phyloP scores from a whole-genome alignment of 2,797 vertebrate species.

The Anguilla marmorata region DNA sequence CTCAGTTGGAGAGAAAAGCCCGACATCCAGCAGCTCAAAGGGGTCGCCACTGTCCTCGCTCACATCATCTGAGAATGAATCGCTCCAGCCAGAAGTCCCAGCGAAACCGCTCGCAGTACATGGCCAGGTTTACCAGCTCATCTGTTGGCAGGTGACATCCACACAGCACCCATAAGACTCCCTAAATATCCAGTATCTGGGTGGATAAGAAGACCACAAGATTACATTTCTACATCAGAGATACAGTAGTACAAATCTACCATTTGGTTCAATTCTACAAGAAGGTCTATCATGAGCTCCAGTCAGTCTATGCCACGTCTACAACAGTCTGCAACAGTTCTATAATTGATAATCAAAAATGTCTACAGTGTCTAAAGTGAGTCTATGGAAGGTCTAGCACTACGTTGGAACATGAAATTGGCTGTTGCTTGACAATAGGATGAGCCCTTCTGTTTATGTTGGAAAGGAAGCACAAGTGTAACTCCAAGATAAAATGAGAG shows the following conservation, averaged over 20 bases:
- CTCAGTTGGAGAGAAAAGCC: conserved; percentile 93
- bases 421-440: neutral
- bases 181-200: neutral
- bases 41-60: conserved; percentile 81
- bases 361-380: neutral
- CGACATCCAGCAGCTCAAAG: conserved; percentile 80
- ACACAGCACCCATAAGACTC: neutral
- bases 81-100: conserved; percentile 93
- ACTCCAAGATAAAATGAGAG: neutral
- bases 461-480: neutral
- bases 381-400: no score
- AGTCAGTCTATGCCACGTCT: neutral
- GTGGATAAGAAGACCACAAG: neutral
- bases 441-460: neutral
- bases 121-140: conserved; percentile 93
- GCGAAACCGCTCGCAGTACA: conserved; percentile 96
- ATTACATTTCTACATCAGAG: neutral
- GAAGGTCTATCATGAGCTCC: neutral
- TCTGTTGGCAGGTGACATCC: conserved; percentile 65
- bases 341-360: neutral
- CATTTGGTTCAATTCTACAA: neutral
- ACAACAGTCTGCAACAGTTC: neutral
- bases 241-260: neutral
- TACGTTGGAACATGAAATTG: no score
- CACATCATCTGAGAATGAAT: conserved; percentile 86